Evolutionary conservation across 2,888 invertebrate genomes (phyloP).

Genomic region (Cosmia pyralina): DNA sequence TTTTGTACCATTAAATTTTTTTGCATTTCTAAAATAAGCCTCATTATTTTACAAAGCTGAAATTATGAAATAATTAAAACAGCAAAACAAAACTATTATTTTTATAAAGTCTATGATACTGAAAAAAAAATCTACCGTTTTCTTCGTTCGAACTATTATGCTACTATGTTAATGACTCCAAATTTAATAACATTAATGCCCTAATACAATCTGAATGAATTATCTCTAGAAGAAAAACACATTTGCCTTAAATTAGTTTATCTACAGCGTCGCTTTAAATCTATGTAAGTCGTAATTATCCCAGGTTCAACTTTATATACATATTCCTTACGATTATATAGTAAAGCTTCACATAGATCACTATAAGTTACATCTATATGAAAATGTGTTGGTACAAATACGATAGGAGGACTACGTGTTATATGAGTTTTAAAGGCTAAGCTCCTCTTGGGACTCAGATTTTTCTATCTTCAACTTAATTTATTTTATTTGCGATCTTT

Average conservation of each 20-base stretch:
- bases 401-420: slow-evolving; percentile 35
- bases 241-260: slow-evolving; percentile 61
- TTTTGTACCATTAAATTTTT: slow-evolving; percentile 16
- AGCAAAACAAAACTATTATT: background rate
- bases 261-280: slow-evolving; percentile 77
- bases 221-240: slow-evolving; percentile 67
- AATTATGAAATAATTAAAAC: slow-evolving; percentile 3
- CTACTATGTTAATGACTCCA: slow-evolving; percentile 28
- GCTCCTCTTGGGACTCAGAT: slow-evolving; percentile 3
- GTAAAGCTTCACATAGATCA: slow-evolving; percentile 85
- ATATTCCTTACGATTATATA: slow-evolving; percentile 80
- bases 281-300: slow-evolving; percentile 90
- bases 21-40: slow-evolving; percentile 20
- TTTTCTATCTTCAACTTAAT: slow-evolving; percentile 12
- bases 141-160: slow-evolving; percentile 36
- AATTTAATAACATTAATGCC: slow-evolving; percentile 31
- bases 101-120: background rate
- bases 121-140: slow-evolving; percentile 38
- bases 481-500: slow-evolving; percentile 1
- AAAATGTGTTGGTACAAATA: slow-evolving; percentile 59
- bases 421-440: slow-evolving; percentile 44
- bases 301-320: slow-evolving; percentile 87
- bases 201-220: slow-evolving; percentile 58
- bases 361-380: slow-evolving; percentile 70
- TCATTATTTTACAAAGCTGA: slow-evolving; percentile 31